Evolutionary conservation across 2,113 vertebrate genomes (phyloP), one percentile per base, ranked within the genome.

Genomic region (Aptenodytes patagonicus): DNA sequence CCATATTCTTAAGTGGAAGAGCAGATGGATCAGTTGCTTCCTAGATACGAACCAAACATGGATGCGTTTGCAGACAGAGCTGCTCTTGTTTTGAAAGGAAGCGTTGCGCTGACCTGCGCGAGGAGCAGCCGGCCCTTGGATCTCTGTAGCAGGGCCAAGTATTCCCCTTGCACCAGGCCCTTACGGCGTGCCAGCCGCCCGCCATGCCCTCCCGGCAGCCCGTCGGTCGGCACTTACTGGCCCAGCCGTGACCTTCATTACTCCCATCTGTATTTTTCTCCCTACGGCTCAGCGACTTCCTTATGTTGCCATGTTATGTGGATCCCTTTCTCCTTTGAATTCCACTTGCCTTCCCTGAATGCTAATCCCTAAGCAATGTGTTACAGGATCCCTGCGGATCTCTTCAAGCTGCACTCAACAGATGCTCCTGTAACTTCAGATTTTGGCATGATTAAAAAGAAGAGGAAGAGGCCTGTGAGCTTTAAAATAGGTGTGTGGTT

Each of bases 1-100:
- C 96, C 87, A 32, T 58, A 11, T 36, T 95, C 95, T 90, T 95
- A 93, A 97, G 96, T 91, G 87, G 87, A 96, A 90, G 94, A 96
- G 94, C 97, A 97, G 94, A 96, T 94, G 96, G 93, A 94, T 83
- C 93, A 31, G 96, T 96, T 20, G 75, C 94, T 97, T 97, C 97
- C 96, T 97, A 80, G 94, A 95, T 57, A 96, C 82, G 20, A 28
- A 1, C 54, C 93, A 95, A 96, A 96, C 96, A 93, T 65, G 80
- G 90, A 66, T 73, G 90, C 65, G 0, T 71, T 32, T 89, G 93
- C 77, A 88, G 96, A 85, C 89, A 36, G 94, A 36, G 81, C 87
- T 51, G 68, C 82, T 85, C 82, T 93, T 97, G 93, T 96, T 95
- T 95, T 55, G 83, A 60, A 89, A 72, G 93, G 94, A 94, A 95